Conservation (phyloP, 2,888 invertebrate species). For the Leucophora obtusa region DNA sequence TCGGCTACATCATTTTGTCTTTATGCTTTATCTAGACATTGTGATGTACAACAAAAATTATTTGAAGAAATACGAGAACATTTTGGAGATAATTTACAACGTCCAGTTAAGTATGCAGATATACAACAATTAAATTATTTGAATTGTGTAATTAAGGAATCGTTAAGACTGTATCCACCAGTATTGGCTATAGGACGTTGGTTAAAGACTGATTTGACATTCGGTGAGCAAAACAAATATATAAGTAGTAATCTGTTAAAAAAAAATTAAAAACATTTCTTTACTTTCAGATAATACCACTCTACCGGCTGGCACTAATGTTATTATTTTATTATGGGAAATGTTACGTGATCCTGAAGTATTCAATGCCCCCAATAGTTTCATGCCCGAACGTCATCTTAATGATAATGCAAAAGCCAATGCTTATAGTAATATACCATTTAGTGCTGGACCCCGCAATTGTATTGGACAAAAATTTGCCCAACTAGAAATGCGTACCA, state of each 20-base stretch:
- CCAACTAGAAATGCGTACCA: constrained; percentile 72
- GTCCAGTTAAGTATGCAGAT: constrained; percentile 68
- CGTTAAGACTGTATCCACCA: constrained; percentile 83
- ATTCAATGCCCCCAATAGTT: constrained; percentile 71
- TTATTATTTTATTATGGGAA: constrained; percentile 73
- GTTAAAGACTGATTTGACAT: constrained; percentile 79
- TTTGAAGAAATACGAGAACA: constrained; percentile 71
- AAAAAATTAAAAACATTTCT: not conserved
- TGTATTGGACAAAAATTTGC: constrained; percentile 77
- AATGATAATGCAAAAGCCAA: constrained; percentile 75
- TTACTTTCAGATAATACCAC: constrained; percentile 55
- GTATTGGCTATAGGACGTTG: constrained; percentile 82
- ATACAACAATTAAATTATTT: constrained; percentile 76
- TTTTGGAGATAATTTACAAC: constrained; percentile 69
- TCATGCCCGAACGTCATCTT: constrained; percentile 74
- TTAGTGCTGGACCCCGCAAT: constrained; percentile 80
- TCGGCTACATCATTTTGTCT: constrained; percentile 75
- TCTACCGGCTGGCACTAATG: constrained; percentile 73
- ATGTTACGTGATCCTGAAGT: constrained; percentile 70
- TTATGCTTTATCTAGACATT: constrained; percentile 73
- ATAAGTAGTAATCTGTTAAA: too few relatives aligned
- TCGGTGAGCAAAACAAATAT: constrained; percentile 78
- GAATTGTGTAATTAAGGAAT: constrained; percentile 84
- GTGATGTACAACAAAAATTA: constrained; percentile 71
- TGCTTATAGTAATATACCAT: constrained; percentile 73